phyloP scores from a whole-genome alignment of 2,113 vertebrate genomes.

The Bufo bufo region DNA sequence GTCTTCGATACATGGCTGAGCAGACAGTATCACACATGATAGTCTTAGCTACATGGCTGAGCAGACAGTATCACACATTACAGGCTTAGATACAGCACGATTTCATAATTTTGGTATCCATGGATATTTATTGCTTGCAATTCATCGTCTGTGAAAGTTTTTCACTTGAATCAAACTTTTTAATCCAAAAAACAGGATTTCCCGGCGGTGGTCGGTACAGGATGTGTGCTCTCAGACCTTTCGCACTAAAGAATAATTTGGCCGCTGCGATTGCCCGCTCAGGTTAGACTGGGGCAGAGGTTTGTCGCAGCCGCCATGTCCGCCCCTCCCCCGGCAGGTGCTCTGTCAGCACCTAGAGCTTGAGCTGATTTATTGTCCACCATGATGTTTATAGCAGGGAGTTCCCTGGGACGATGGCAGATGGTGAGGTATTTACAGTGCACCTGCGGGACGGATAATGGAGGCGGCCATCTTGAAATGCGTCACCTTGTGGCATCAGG shows the following conservation, averaged over 20 bases:
- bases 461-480: not conserved
- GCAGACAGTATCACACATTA: not conserved
- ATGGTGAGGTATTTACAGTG: not conserved
- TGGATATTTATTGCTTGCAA: not conserved
- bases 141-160: not conserved
- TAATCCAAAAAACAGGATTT: slow-evolving; percentile 50
- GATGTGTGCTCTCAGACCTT: slow-evolving; percentile 50
- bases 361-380: not conserved
- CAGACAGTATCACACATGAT: not conserved
- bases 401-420: not conserved
- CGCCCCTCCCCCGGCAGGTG: not conserved
- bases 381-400: not conserved
- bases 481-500: not conserved
- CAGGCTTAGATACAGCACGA: too few species aligned
- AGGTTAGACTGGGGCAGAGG: not conserved
- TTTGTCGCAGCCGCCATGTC: not conserved
- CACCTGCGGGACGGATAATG: not conserved
- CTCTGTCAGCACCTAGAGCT: not conserved
- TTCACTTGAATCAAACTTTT: not conserved
- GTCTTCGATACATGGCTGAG: too few species aligned
- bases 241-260: slow-evolving; percentile 28
- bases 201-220: not conserved
- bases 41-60: not conserved
- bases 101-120: not conserved
- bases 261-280: not conserved